Percentiles rank a stretch among this genome's conserved stretches.
Evolutionary conservation across 2,888 invertebrate species (phyloP).

Genomic region (Ceramica pisi): DNA sequence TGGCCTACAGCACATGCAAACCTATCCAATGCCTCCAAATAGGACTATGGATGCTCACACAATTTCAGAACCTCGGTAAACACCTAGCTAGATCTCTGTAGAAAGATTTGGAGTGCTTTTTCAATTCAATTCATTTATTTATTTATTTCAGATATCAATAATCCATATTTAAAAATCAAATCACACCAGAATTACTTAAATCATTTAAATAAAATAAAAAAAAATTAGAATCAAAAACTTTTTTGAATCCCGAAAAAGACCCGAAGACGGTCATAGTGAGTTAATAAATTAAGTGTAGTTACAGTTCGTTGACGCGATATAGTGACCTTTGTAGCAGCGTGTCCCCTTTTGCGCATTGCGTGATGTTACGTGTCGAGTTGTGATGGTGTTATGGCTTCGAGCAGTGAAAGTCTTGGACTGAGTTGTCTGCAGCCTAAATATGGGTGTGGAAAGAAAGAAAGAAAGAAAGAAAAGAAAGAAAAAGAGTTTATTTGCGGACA

Average conservation of each 20-base stretch:
- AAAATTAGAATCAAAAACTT: no score
- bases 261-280: not conserved
- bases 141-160: no score
- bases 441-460: not conserved
- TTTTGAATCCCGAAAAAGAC: not conserved
- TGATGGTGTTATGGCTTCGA: conserved; percentile 23
- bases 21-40: no score
- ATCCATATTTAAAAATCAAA: no score
- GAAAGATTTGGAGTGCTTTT: no score
- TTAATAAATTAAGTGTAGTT: conserved; percentile 14
- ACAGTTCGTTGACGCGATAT: conserved; percentile 39
- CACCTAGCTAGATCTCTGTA: not conserved
- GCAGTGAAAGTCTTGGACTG: conserved; percentile 47
- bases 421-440: conserved; percentile 18
- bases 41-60: no score
- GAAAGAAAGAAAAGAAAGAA: no score
- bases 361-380: conserved; percentile 47
- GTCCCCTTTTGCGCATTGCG: conserved; percentile 55
- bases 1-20: no score
- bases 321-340: conserved; percentile 54
- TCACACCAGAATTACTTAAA: no score
- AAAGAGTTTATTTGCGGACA: no score
- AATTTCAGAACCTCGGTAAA: not conserved
- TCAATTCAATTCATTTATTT: no score
- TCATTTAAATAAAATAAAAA: no score